Conservation (phyloP, 2,113 vertebrate genomes). For the Sclerurus mexicanus region DNA sequence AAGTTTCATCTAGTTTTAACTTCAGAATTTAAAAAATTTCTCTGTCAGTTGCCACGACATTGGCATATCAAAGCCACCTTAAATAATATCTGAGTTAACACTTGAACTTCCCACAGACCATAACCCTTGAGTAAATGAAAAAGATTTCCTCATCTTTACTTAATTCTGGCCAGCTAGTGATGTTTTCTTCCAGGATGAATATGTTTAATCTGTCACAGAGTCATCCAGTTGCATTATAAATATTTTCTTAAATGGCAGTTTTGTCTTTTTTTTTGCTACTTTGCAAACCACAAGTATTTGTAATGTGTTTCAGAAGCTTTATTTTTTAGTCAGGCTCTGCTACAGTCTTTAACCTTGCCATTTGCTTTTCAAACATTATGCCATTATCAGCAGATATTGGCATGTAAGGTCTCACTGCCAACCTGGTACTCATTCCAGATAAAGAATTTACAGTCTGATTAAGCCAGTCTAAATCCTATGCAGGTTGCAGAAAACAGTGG, state of each 20-base stretch:
- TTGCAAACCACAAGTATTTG: slow-evolving; percentile 59
- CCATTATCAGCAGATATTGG: not conserved
- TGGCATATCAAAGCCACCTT: not conserved
- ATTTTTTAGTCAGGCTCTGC: not conserved
- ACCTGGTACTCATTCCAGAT: not conserved
- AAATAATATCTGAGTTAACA: not conserved
- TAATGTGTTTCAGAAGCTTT: slow-evolving; percentile 48
- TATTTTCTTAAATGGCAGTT: slow-evolving; percentile 56
- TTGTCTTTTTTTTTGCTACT: slow-evolving; percentile 47
- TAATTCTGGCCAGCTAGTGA: slow-evolving; percentile 18
- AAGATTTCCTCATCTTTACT: slow-evolving; percentile 47
- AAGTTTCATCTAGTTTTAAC: not conserved
- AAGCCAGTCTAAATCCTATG: not conserved
- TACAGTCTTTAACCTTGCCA: not conserved
- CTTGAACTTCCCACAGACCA: not conserved
- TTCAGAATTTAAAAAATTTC: not conserved
- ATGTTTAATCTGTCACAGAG: slow-evolving; percentile 34
- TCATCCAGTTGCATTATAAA: slow-evolving; percentile 49
- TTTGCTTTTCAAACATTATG: not conserved
- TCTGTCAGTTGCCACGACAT: not conserved
- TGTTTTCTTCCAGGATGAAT: slow-evolving; percentile 16
- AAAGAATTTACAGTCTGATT: not conserved
- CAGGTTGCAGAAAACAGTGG: not conserved
- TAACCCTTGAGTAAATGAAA: not conserved
- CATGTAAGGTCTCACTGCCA: not conserved